Conservation (phyloP, 2,888 invertebrate species). For the Pseudococcus longispinus region DNA sequence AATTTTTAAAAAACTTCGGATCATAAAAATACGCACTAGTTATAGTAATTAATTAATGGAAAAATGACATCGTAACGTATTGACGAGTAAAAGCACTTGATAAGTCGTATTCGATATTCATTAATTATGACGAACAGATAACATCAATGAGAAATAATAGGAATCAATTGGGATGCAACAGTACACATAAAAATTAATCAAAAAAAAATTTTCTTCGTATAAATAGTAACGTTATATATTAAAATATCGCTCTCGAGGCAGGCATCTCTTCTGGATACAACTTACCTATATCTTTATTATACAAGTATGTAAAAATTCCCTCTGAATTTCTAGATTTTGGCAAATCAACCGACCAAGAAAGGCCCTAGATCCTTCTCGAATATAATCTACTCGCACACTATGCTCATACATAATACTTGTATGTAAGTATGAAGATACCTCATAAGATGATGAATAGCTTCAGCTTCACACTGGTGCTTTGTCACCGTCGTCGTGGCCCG, state of each 20-base stretch:
- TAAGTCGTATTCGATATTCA: background rate
- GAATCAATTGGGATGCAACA: background rate
- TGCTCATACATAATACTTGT: background rate
- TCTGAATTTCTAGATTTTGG: no score
- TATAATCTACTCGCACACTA: background rate
- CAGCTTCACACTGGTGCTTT: background rate
- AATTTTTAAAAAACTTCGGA: no score
- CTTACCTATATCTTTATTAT: no score
- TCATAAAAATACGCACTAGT: no score
- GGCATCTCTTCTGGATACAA: background rate
- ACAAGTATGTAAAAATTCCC: no score
- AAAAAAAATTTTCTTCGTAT: background rate
- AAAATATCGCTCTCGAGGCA: background rate
- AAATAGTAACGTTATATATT: background rate
- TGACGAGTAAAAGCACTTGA: background rate
- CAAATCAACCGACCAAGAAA: no score
- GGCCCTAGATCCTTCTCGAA: background rate
- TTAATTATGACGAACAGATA: background rate
- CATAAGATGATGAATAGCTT: background rate
- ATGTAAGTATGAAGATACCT: background rate
- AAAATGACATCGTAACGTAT: background rate
- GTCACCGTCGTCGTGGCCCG: background rate
- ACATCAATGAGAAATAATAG: background rate
- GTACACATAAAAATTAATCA: background rate
- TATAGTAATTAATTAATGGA: background rate